phyloP scores from a whole-genome alignment of 2,888 invertebrate species.

The Yponomeuta cagnagella region DNA sequence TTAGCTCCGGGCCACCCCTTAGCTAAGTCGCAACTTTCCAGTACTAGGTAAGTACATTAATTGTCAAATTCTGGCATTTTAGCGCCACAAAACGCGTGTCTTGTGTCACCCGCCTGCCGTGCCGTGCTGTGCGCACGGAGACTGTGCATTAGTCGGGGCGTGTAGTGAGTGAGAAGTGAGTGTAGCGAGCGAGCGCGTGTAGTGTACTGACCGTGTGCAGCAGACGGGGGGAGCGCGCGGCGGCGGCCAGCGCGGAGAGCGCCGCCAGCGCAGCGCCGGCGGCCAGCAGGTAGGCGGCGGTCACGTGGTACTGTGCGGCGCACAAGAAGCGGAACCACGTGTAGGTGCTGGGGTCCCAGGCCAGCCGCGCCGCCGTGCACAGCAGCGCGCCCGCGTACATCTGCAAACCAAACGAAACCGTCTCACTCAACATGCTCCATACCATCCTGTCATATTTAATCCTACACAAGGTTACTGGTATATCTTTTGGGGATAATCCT shows the following conservation, averaged over 20 bases:
- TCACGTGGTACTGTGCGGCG: slow-evolving; percentile 66
- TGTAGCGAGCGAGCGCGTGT: slow-evolving; percentile 22
- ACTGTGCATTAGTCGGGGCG: too few species aligned
- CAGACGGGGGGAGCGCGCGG: slow-evolving; percentile 28
- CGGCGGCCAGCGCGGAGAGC: slow-evolving; percentile 58
- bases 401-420: slow-evolving; percentile 32
- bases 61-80: too few species aligned
- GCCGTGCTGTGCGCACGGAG: too few species aligned
- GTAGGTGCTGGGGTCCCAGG: slow-evolving; percentile 72
- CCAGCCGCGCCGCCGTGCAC: slow-evolving; percentile 68
- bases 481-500: too few species aligned
- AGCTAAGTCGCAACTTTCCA: too few species aligned
- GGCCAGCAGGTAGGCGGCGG: slow-evolving; percentile 58
- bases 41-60: too few species aligned
- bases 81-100: too few species aligned
- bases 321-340: slow-evolving; percentile 69
- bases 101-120: too few species aligned
- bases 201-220: slow-evolving; percentile 30
- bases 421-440: background rate
- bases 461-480: too few species aligned
- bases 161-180: too few species aligned
- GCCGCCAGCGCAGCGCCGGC: slow-evolving; percentile 63
- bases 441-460: too few species aligned
- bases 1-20: too few species aligned
- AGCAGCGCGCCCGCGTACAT: slow-evolving; percentile 71